Conservation (phyloP, 2,888 invertebrate genomes). For the Bimastos eiseni region DNA sequence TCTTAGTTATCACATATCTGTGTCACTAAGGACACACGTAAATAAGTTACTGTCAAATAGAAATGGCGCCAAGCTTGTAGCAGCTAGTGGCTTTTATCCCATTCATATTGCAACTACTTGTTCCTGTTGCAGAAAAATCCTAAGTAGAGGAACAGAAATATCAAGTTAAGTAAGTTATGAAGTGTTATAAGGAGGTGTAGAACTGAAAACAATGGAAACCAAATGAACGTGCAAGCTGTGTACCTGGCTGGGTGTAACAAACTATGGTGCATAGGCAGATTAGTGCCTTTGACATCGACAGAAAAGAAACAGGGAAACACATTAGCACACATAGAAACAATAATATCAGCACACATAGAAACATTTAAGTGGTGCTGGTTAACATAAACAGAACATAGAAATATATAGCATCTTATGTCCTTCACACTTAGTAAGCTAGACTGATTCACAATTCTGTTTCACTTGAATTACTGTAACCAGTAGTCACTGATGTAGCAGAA, state of each 20-base stretch:
- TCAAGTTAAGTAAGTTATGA: background rate
- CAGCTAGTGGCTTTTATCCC: background rate
- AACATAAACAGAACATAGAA: background rate
- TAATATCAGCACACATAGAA: background rate
- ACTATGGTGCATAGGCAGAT: background rate
- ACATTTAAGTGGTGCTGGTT: background rate
- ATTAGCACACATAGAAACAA: background rate
- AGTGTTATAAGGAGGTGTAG: background rate
- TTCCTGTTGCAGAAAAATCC: background rate
- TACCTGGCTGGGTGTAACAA: background rate
- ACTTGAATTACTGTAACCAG: too few relatives aligned
- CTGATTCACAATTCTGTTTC: background rate
- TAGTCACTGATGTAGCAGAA: too few relatives aligned
- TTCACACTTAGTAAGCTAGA: background rate
- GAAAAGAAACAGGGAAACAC: background rate
- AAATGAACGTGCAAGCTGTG: slow-evolving; percentile 13
- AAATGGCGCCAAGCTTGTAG: background rate
- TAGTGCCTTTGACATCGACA: background rate
- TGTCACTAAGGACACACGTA: background rate
- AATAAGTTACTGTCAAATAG: background rate
- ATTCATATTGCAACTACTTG: background rate
- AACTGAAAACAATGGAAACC: background rate
- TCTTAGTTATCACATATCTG: background rate
- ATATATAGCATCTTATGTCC: background rate
- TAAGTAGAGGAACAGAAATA: background rate